phyloP scores from a whole-genome alignment of 2,888 invertebrate genomes.

The Sarcophaga carnaria region DNA sequence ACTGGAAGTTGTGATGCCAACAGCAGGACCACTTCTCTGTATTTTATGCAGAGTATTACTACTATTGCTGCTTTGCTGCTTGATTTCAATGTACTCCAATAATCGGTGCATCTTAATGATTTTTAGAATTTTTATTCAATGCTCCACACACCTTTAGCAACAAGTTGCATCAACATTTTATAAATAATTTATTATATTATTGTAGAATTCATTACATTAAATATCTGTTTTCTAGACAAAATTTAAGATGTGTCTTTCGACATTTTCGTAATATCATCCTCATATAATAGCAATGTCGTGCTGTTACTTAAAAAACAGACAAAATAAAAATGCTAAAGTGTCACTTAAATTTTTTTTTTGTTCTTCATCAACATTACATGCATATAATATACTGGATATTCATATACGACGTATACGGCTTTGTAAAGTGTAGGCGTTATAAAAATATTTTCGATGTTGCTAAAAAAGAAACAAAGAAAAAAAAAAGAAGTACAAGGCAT shows the following conservation, averaged over 20 bases:
- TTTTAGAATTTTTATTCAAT: too few species aligned
- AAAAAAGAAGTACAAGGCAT: neutral
- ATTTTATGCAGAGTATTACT: too few species aligned
- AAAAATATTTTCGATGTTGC: conserved; percentile 10
- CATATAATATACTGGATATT: conserved; percentile 26
- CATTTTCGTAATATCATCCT: conserved; percentile 17
- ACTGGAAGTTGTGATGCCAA: too few species aligned
- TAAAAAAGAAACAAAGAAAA: neutral
- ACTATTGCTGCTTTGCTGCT: too few species aligned
- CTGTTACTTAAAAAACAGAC: neutral
- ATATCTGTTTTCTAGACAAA: neutral
- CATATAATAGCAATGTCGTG: conserved; percentile 49
- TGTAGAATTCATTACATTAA: neutral
- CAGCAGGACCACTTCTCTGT: too few species aligned
- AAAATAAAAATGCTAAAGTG: conserved; percentile 46
- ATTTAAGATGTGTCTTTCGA: neutral
- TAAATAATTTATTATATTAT: neutral
- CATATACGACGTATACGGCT: conserved; percentile 8
- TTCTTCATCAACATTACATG: conserved; percentile 21
- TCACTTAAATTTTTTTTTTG: conserved; percentile 33
- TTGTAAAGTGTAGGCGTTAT: conserved; percentile 51
- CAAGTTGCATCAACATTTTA: neutral
- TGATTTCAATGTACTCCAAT: too few species aligned
- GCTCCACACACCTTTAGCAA: too few species aligned
- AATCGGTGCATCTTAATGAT: too few species aligned